A percentile compares a stretch with the other conserved stretches of the same genome.
phyloP scores from a whole-genome alignment of 2,113 vertebrate genomes.

The Paramisgurnus dabryanus region DNA sequence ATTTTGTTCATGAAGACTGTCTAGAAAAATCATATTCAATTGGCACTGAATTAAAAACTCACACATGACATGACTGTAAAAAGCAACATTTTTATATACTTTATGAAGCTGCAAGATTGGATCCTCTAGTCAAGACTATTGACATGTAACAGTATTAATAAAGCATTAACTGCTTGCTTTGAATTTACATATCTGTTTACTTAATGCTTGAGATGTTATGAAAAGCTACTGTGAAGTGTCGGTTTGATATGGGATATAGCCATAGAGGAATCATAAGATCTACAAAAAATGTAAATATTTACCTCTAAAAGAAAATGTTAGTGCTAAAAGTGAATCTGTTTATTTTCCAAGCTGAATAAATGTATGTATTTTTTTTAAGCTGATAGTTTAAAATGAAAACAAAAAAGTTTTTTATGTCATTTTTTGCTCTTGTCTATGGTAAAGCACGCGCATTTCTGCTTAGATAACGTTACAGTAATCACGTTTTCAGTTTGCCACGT shows the following conservation, averaged over 20 bases:
- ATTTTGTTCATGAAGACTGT: too few species aligned
- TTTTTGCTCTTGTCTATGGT: not conserved
- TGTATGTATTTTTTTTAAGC: too few species aligned
- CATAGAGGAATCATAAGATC: too few species aligned
- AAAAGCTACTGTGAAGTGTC: not conserved
- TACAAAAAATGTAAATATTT: too few species aligned
- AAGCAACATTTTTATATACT: not conserved
- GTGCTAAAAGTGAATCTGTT: too few species aligned
- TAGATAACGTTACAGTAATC: not conserved
- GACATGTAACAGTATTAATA: slow-evolving; percentile 19
- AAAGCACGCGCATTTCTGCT: not conserved
- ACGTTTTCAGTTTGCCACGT: not conserved
- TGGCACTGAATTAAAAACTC: not conserved
- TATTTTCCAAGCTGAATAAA: too few species aligned
- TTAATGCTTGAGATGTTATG: not conserved
- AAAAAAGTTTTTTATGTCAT: too few species aligned
- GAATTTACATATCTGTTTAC: not conserved
- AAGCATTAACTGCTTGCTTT: not conserved
- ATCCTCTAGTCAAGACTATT: not conserved
- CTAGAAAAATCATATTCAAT: too few species aligned
- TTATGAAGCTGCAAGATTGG: not conserved
- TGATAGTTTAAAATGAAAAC: too few species aligned
- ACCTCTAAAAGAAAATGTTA: too few species aligned
- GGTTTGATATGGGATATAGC: too few species aligned
- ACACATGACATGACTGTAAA: not conserved